phyloP scores from a whole-genome alignment of 1,140 invertebrate species.

The Araneus ventricosus region DNA sequence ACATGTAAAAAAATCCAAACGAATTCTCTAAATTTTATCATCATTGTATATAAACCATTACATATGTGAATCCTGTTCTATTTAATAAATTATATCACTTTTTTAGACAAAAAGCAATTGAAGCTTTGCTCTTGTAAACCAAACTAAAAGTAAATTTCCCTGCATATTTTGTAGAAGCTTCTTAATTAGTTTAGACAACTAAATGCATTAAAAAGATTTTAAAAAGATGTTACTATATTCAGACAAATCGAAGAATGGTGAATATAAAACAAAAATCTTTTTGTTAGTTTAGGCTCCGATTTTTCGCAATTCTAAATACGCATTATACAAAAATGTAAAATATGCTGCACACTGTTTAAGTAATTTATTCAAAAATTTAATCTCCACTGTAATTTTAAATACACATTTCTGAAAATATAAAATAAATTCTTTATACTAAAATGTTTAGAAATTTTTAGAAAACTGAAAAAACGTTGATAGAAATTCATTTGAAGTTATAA shows the following conservation, averaged over 20 bases:
- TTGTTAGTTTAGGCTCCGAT: neutral
- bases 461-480: no score
- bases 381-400: neutral
- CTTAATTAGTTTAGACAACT: constrained; percentile 1
- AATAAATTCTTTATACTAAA: neutral
- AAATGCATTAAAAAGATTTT: neutral
- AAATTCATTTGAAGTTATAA: no score
- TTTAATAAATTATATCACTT: constrained; percentile 32
- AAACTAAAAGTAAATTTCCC: neutral
- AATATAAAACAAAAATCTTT: neutral
- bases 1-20: neutral
- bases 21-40: constrained; percentile 19
- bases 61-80: neutral
- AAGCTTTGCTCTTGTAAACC: neutral
- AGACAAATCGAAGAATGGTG: neutral
- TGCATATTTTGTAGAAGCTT: neutral
- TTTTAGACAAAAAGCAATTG: neutral
- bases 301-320: neutral
- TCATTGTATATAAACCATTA: neutral
- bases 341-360: neutral
- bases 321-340: neutral
- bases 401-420: neutral
- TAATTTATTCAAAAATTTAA: neutral
- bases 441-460: no score
- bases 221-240: neutral